These are phyloP conservation scores for Lysiphlebus fabarum DNA, from an alignment of 1,140 invertebrate genomes.

Conservation along the genomic window DNA sequence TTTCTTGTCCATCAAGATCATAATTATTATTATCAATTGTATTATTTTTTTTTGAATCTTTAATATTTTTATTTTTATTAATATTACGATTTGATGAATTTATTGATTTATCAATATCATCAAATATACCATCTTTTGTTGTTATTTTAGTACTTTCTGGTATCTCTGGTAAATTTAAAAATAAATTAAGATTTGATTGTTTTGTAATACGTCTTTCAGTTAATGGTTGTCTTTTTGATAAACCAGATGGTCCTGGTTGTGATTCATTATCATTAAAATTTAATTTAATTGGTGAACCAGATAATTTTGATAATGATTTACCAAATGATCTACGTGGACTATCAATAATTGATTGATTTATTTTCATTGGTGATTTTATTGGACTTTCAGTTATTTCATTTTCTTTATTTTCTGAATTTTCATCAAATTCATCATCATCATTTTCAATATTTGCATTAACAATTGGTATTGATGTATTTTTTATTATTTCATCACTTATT, in stretches of 20 bases:
- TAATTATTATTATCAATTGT: too few species aligned
- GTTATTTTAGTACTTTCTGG: slow-evolving; percentile 33
- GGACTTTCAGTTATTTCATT: slow-evolving; percentile 21
- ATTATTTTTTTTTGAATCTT: not conserved
- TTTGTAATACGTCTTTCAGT: slow-evolving; percentile 24
- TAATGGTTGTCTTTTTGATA: slow-evolving; percentile 12
- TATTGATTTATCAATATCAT: slow-evolving; percentile 34
- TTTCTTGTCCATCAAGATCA: too few species aligned
- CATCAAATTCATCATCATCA: slow-evolving; percentile 3
- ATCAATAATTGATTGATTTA: not conserved
- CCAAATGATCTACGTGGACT: slow-evolving; percentile 2
- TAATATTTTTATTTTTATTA: not conserved
- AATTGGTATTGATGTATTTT: not conserved
- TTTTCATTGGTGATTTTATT: slow-evolving; percentile 22
- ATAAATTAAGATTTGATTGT: slow-evolving; percentile 41
- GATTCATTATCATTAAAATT: not conserved
- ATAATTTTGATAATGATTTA: not conserved
- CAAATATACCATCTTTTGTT: slow-evolving; percentile 40
- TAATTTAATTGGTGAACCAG: not conserved
- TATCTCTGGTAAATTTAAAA: slow-evolving; percentile 37
- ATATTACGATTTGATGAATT: not conserved
- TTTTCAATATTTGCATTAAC: not conserved
- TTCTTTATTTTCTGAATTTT: slow-evolving; percentile 24
- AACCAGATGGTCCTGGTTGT: slow-evolving; percentile 29
- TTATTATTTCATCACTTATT: too few species aligned